A percentile compares a stretch with the other conserved stretches of the same genome.
These are phyloP conservation scores for Piaya cayana DNA, from an alignment of 2,113 vertebrate species.

Conservation along the genomic window DNA sequence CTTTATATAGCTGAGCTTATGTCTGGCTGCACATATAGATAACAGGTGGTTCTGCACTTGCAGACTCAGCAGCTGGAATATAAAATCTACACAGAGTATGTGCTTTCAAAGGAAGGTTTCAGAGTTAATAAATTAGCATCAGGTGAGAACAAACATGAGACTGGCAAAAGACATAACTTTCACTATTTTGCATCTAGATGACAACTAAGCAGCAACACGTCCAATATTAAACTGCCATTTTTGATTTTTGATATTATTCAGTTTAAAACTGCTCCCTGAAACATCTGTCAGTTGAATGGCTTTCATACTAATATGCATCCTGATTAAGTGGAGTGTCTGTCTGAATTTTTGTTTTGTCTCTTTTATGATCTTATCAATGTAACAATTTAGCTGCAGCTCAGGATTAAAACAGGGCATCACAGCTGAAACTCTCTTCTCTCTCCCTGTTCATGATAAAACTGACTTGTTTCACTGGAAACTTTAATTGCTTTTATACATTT, in stretches of 20 bases:
- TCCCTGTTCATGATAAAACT: neutral
- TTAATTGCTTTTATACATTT: neutral
- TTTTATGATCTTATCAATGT: neutral
- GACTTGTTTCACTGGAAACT: neutral
- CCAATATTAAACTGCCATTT: neutral
- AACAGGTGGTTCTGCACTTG: neutral
- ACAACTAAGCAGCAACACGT: neutral
- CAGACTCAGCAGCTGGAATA: neutral
- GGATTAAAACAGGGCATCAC: neutral
- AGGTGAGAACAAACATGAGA: neutral
- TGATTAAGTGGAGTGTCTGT: neutral
- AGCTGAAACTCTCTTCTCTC: neutral
- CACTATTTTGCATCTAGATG: neutral
- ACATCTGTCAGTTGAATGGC: neutral
- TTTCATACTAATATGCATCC: neutral
- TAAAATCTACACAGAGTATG: accelerated
- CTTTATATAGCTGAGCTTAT: neutral
- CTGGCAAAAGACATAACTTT: neutral
- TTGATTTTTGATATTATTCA: neutral
- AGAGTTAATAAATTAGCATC: neutral
- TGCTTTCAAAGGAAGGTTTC: neutral
- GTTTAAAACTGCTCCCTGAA: neutral
- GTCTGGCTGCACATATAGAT: neutral
- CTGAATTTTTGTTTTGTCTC: neutral
- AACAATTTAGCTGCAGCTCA: neutral